These are phyloP conservation scores for Tadarida brasiliensis DNA, from an alignment of 2,797 vertebrate genomes.

Conservation along the genomic window DNA sequence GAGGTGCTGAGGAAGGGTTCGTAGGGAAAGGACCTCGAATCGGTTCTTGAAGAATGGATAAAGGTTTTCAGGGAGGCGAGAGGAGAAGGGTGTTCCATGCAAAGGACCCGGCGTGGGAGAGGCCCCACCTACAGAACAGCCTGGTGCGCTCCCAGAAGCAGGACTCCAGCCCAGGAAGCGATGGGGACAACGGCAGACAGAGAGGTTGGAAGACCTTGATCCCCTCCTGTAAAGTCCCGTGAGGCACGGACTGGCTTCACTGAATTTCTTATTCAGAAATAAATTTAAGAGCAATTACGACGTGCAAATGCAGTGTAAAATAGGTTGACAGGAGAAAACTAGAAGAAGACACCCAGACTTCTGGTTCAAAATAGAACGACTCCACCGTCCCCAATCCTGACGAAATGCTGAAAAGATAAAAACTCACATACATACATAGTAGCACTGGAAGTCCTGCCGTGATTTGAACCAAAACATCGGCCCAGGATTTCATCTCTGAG, in stretches of 20 bases:
- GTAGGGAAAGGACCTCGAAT: neutral
- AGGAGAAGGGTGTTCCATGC: fast-evolving
- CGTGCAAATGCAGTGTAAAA: neutral
- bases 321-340: neutral
- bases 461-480: neutral
- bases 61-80: neutral
- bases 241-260: neutral
- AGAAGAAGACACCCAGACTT: neutral
- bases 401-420: neutral
- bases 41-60: neutral
- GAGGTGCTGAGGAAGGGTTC: neutral
- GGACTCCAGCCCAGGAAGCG: neutral
- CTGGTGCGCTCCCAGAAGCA: neutral
- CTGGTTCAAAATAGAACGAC: neutral
- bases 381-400: neutral
- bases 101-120: neutral
- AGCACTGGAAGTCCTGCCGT: neutral
- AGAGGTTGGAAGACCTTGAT: fast-evolving
- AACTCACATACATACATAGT: neutral
- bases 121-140: neutral
- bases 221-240: neutral
- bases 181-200: fast-evolving
- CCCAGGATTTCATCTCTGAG: neutral
- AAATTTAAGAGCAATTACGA: neutral
- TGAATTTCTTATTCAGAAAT: neutral